A percentile compares a stretch with the other conserved stretches of the same genome.
Conservation (phyloP, 1,140 invertebrate species). For the Pemphigus obesinymphae region DNA sequence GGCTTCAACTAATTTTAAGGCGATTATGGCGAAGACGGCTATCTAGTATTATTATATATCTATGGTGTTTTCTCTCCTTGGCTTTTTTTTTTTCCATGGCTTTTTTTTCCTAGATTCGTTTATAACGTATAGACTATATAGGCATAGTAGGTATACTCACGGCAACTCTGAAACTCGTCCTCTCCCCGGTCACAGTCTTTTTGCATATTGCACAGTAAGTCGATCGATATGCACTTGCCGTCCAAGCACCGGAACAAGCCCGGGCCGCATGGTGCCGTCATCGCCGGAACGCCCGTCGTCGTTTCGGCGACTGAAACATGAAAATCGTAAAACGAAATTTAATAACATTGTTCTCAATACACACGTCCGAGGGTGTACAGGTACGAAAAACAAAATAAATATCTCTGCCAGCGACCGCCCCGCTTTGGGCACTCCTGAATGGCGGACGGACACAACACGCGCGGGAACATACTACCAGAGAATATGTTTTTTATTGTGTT, state of each 20-base stretch:
- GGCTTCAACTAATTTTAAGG: no score
- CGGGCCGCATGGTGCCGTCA: conserved; percentile 49
- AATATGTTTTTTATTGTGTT: no score
- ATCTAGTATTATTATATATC: no score
- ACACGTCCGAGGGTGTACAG: background rate
- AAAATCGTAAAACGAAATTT: background rate
- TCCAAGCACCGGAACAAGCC: conserved; percentile 77
- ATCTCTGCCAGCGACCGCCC: background rate
- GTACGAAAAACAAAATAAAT: background rate
- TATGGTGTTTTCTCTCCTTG: no score
- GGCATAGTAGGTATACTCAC: conserved; percentile 50
- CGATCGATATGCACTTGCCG: conserved; percentile 77
- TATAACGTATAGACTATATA: no score
- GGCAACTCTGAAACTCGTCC: conserved; percentile 82
- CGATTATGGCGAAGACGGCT: no score
- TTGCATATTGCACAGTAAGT: conserved; percentile 85
- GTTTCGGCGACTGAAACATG: background rate
- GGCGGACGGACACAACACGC: no score
- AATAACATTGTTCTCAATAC: no score
- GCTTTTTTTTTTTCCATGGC: no score
- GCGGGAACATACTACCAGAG: no score
- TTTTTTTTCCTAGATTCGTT: no score
- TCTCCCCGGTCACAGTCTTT: conserved; percentile 83
- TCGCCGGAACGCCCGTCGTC: background rate
- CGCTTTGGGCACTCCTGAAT: background rate